Conservation (phyloP, 2,888 invertebrate genomes). For the Drosophila greeni region DNA sequence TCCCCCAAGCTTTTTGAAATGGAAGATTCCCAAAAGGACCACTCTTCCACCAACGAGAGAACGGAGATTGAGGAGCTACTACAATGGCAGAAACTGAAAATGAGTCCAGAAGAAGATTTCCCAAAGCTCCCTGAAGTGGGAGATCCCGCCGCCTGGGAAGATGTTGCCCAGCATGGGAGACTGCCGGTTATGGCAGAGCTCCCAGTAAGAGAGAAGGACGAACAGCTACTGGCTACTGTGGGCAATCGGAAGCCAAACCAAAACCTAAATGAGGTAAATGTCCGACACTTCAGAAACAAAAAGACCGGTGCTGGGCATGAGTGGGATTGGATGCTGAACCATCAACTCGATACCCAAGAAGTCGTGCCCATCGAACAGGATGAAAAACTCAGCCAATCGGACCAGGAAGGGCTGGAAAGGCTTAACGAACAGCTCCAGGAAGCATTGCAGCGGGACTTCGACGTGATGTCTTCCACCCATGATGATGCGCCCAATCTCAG, state of each 20-base stretch:
- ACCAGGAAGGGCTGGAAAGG: constrained; percentile 5
- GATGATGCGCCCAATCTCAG: neutral
- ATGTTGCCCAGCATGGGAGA: neutral
- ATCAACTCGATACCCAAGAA: constrained; percentile 10
- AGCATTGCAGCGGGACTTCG: constrained; percentile 3
- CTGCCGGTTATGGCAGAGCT: neutral
- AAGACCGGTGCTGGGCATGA: constrained; percentile 24
- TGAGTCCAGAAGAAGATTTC: neutral
- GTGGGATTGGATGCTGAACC: constrained; percentile 56
- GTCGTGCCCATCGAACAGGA: neutral
- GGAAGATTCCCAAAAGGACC: neutral
- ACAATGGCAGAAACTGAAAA: constrained; percentile 13
- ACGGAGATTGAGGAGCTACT: neutral
- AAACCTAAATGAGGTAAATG: constrained; percentile 16
- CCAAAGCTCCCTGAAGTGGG: neutral
- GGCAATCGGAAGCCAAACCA: constrained; percentile 2
- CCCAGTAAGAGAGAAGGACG: neutral
- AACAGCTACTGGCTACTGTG: neutral
- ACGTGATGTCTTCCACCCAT: neutral
- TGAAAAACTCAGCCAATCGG: constrained; percentile 13
- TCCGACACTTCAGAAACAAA: constrained; percentile 21
- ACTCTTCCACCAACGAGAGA: neutral
- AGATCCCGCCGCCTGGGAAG: neutral
- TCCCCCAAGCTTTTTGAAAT: neutral
- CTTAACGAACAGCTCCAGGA: neutral